Base-by-base conservation (phyloP, 2,888 invertebrate species). In the Hartigia nigra region DNA sequence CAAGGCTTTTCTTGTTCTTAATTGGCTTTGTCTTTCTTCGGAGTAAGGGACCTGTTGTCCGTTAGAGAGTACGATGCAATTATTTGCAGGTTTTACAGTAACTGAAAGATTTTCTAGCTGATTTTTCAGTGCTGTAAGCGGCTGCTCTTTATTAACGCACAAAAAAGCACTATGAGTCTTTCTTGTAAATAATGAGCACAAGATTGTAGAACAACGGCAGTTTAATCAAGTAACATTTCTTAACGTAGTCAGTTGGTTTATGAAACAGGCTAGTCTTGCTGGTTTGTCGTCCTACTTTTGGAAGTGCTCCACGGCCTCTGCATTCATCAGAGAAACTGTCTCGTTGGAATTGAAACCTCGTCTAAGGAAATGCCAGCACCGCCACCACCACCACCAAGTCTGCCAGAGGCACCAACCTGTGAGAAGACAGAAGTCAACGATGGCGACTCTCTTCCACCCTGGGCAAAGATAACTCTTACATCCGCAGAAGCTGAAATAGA, bases 401-500 rank as follows among this genome's bases (percentile, higher is more conserved):
- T 89, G 74, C 85, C 88, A 75, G 87, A 87, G 74, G 81, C 88
- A 80, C 87, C 87, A 76, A 82, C 86, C 75, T 87, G 89, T 77
- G 88, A 90, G 35, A 89, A 89, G 84, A 88, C 86, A 74, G 87
- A 88, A 80, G 86, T 85, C 31, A 86, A 84, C 72, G 89, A 90
- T 75, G 83, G 87, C 1, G 88, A 90, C 35, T 85, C 87, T 75
- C 81, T 90, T 81, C 90, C 90, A 74, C 87, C 90, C 12, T 91
- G 91, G 91, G 89, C 90, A 23, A 90, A 91, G 82, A 90, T 91
- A 35, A 90, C 88, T 31, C 84, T 91, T 2, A 90, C 90, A 12
- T 89, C 91, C 14, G 87, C 89, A 12, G 90, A 91, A 82, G 88
- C 90, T 12, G 91, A 91, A 82, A 89, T 91, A 39, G 90, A 91